phyloP scores from a whole-genome alignment of 2,113 vertebrate species.

The Aspidoscelis tigris region DNA sequence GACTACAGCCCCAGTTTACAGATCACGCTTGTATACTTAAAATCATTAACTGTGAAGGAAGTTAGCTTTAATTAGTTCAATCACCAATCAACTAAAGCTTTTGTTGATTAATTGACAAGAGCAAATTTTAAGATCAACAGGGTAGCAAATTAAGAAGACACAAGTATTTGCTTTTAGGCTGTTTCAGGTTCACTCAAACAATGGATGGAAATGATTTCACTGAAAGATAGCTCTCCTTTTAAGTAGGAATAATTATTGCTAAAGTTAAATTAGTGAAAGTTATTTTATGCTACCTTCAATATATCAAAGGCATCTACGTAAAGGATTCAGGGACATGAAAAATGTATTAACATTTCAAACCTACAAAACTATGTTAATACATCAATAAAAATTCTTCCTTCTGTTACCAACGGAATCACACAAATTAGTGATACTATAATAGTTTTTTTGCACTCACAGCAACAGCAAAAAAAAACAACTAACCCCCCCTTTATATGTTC shows the following conservation, averaged over 20 bases:
- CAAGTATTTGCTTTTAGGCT: background rate
- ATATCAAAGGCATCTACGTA: background rate
- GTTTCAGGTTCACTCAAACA: background rate
- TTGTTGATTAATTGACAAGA: background rate
- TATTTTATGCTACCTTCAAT: background rate
- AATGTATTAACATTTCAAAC: background rate
- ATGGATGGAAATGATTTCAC: background rate
- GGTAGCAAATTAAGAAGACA: background rate
- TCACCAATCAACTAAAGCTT: slow-evolving; percentile 1
- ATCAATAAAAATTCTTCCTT: background rate
- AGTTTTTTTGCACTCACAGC: background rate
- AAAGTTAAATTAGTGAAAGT: background rate
- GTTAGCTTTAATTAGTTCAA: background rate
- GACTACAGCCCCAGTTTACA: background rate
- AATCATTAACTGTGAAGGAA: background rate
- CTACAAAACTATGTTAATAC: background rate
- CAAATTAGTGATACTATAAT: background rate
- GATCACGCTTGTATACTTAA: background rate
- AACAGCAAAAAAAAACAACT: background rate
- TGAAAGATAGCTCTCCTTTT: background rate
- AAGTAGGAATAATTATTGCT: slow-evolving; percentile 8
- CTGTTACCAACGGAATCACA: background rate
- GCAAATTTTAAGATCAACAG: background rate
- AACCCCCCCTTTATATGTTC: background rate
- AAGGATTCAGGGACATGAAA: background rate